Conservation (phyloP, 1,140 invertebrate species). For the Pseudomyrmex cubaensis region DNA sequence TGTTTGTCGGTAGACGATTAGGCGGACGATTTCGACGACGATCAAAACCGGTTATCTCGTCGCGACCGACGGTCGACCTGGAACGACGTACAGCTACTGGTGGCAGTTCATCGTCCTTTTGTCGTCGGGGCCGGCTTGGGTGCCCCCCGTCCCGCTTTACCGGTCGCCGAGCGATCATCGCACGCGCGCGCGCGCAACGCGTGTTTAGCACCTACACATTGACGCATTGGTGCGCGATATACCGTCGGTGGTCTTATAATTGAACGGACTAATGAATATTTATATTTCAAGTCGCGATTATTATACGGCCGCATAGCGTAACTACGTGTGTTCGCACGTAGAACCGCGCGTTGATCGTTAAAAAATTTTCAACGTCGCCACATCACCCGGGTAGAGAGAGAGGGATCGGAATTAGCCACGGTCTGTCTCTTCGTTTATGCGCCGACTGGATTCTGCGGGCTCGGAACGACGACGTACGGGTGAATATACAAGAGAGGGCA, state of each 20-base stretch:
- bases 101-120: conserved; percentile 74
- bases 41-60: conserved; percentile 70
- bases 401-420: conserved; percentile 29
- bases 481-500: conserved; percentile 5
- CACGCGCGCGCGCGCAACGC: conserved; percentile 1
- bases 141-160: conserved; percentile 7
- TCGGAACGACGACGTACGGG: conserved; percentile 11
- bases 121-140: conserved; percentile 44
- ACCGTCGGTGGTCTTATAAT: conserved; percentile 45
- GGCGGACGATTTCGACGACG: conserved; percentile 63
- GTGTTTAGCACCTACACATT: conserved; percentile 19
- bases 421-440: conserved; percentile 31
- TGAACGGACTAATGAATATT: conserved; percentile 58
- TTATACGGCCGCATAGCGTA: conserved; percentile 26
- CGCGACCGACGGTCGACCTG: conserved; percentile 28
- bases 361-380: conserved; percentile 46
- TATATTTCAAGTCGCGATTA: conserved; percentile 31
- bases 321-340: conserved; percentile 38
- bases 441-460: conserved; percentile 26
- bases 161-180: neutral
- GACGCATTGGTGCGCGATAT: conserved; percentile 19
- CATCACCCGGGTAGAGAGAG: too few relatives aligned
- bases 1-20: neutral
- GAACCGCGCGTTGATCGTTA: conserved; percentile 19
- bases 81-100: conserved; percentile 58